Evolutionary conservation across 2,797 vertebrate species (phyloP), one percentile per base, ranked within the genome.

Genomic region (Linurgus olivaceus): DNA sequence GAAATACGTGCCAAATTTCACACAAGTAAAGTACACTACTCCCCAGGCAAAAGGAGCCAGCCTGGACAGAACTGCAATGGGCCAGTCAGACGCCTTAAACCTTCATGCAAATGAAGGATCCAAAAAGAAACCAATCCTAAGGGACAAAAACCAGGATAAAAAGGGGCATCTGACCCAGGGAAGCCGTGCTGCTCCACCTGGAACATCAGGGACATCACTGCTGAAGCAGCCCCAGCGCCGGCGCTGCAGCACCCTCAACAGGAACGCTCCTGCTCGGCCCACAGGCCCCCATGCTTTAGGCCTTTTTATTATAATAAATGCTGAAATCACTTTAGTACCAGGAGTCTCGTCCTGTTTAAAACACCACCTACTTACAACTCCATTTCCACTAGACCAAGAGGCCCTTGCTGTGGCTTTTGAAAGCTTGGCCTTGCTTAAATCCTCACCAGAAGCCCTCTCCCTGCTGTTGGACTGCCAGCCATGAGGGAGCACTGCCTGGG

Each of bases 1-100:
- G 51, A 54, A 54, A 54, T n/a, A n/a, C 11, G 50, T 31, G 12
- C 28, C 8, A 2, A 13, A n/a, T 54, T 54, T 54, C 19, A 13
- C 29, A 21, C 18, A n/a, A 54, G 40, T 40, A 7, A 40, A 40
- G 51, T 20, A 19, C 19, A 54, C 19, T 19, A 9, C 51, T 54
- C 9, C 51, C 19, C 31, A 52, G 6, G 51, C 1, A 0, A n/a
- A 52, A 52, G 1, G 1, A n/a, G 31, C 19, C 31, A n/a, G 31
- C 8, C 51, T 54, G 31, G 31, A 21, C 51, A 54, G 51, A 54
- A 54, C 51, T 21, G 51, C 8, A 52, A 19, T n/a, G 51, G 51
- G 51, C 31, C 51, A n/a, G 20, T n/a, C 19, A n/a, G 13, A 29
- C 1, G 3, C 51, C 31, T 54, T 54, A 54, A 54, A 54, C 19